phyloP scores from a whole-genome alignment of 2,888 invertebrate genomes.

The Cynaeus angustus region DNA sequence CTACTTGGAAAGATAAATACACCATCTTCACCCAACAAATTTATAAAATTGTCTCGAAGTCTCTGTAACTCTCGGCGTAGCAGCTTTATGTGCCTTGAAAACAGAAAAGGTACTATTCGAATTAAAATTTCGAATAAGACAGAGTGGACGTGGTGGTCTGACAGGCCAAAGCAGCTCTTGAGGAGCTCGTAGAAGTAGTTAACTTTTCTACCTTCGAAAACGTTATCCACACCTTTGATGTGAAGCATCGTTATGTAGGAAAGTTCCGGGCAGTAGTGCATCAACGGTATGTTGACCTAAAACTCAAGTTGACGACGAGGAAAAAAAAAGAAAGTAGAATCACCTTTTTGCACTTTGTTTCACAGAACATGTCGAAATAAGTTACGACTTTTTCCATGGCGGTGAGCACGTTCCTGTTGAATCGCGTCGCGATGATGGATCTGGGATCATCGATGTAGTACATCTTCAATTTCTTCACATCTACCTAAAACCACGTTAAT shows the following conservation, averaged over 20 bases:
- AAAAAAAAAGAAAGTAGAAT: not conserved
- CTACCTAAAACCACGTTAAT: conserved; percentile 71
- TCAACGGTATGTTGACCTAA: conserved; percentile 77
- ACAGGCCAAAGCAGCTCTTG: conserved; percentile 77
- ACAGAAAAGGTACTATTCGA: conserved; percentile 58
- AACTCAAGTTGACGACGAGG: conserved; percentile 1
- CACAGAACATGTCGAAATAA: conserved; percentile 56
- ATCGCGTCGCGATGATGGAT: conserved; percentile 52
- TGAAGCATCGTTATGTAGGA: conserved; percentile 75
- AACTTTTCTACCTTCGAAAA: conserved; percentile 78
- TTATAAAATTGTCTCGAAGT: conserved; percentile 75
- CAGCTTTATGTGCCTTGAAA: conserved; percentile 41
- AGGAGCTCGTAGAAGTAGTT: conserved; percentile 79
- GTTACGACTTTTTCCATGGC: conserved; percentile 56
- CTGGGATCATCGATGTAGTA: conserved; percentile 84
- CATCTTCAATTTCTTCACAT: conserved; percentile 79
- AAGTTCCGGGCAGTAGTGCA: conserved; percentile 79
- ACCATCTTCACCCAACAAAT: conserved; percentile 79
- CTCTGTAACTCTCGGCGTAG: conserved; percentile 71
- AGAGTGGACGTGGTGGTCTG: conserved; percentile 80
- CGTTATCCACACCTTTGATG: conserved; percentile 78
- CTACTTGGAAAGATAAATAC: conserved; percentile 82
- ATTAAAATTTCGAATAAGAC: conserved; percentile 74
- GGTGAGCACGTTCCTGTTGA: conserved; percentile 51
- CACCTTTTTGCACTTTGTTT: conserved; percentile 45